phyloP scores from a whole-genome alignment of 92 coral and sea anemone genomes.

The Epizoanthus stellaris region DNA sequence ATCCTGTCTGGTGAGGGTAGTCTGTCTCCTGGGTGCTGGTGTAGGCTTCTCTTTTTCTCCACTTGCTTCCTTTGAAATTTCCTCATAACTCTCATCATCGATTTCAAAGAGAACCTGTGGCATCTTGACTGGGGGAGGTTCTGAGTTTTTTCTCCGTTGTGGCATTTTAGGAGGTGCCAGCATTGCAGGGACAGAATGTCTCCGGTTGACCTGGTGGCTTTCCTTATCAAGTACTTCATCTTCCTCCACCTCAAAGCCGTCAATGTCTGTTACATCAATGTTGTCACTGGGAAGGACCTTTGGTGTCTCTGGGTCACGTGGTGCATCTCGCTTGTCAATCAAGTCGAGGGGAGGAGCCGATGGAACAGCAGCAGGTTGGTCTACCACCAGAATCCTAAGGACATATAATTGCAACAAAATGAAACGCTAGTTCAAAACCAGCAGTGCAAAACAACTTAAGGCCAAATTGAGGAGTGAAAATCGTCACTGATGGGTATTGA shows the following conservation, averaged over 20 bases:
- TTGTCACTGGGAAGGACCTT: constrained; percentile 48
- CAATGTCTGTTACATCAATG: constrained; percentile 73
- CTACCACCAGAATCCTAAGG: neutral
- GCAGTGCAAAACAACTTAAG: no score
- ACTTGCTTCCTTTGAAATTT: neutral
- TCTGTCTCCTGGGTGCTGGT: constrained; percentile 69
- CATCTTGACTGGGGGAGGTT: constrained; percentile 31
- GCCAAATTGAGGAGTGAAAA: no score
- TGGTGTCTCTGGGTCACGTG: constrained; percentile 10
- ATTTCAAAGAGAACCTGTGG: constrained; percentile 6
- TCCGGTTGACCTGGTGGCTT: constrained; percentile 32
- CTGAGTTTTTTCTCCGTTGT: constrained; percentile 33
- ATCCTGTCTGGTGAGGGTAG: constrained; percentile 72
- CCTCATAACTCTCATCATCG: constrained; percentile 4
- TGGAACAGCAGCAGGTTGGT: neutral
- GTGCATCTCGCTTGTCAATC: neutral
- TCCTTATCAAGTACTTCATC: constrained; percentile 49
- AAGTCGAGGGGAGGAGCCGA: neutral
- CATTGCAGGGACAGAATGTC: constrained; percentile 44
- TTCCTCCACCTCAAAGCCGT: constrained; percentile 79
- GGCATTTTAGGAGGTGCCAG: constrained; percentile 26
- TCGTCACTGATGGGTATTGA: no score
- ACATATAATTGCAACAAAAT: neutral
- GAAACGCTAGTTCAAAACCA: neutral
- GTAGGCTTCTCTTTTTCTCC: constrained; percentile 27